Evolutionary conservation across 1,140 invertebrate genomes (phyloP).

Genomic region (Neuroterus valhalla): DNA sequence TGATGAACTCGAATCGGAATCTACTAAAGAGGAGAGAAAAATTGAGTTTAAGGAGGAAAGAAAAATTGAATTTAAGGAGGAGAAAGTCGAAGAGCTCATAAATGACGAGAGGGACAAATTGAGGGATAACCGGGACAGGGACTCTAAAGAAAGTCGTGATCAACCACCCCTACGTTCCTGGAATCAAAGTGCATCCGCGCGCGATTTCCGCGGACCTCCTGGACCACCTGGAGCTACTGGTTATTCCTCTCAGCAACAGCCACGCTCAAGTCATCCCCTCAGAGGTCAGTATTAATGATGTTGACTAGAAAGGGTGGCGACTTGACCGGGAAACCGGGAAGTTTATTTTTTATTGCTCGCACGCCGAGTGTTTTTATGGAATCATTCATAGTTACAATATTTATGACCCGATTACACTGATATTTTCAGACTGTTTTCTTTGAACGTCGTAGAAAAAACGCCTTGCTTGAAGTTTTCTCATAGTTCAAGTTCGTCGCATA

Average conservation of each 20-base stretch:
- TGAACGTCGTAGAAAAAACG: no score
- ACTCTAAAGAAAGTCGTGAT: slow-evolving; percentile 59
- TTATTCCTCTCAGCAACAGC: slow-evolving; percentile 58
- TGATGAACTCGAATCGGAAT: slow-evolving; percentile 81
- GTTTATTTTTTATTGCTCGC: no score
- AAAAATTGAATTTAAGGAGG: slow-evolving; percentile 56
- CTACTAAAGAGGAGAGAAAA: slow-evolving; percentile 53
- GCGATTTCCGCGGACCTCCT: slow-evolving; percentile 66
- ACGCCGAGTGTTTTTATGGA: no score
- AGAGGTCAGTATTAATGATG: slow-evolving; percentile 55
- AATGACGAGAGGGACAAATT: slow-evolving; percentile 61
- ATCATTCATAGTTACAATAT: no score
- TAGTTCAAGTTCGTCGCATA: no score
- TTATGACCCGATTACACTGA: no score
- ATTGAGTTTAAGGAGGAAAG: slow-evolving; percentile 56
- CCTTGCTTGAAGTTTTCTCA: no score
- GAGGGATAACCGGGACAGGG: slow-evolving; percentile 61
- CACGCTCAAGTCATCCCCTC: slow-evolving; percentile 62
- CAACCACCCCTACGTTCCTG: slow-evolving; percentile 61
- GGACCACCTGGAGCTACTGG: slow-evolving; percentile 49
- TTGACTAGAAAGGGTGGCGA: no score
- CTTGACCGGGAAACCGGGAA: no score
- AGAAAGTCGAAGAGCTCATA: slow-evolving; percentile 58
- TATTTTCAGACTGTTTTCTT: no score
- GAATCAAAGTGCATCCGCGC: slow-evolving; percentile 60